phyloP scores from a whole-genome alignment of 2,113 vertebrate species.

The Cheirogaleus medius region DNA sequence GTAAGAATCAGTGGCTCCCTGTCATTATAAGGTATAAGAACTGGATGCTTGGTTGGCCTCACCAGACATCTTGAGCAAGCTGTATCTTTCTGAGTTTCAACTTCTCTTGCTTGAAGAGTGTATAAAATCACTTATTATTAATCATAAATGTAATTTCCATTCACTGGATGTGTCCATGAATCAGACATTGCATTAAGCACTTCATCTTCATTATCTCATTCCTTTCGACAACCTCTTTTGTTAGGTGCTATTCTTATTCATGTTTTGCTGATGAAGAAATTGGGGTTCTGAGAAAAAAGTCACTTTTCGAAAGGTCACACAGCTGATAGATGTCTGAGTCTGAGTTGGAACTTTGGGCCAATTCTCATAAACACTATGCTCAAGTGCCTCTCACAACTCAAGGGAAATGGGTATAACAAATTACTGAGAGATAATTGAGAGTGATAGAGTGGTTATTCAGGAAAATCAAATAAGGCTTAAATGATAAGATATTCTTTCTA shows the following conservation, averaged over 20 bases:
- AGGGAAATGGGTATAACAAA: neutral
- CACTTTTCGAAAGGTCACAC: neutral
- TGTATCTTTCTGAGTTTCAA: neutral
- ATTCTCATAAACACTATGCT: neutral
- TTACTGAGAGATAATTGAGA: neutral
- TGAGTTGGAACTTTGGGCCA: neutral
- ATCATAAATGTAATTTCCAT: neutral
- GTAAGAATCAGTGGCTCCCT: neutral
- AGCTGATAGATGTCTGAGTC: neutral
- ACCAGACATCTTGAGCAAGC: neutral
- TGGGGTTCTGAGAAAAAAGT: neutral
- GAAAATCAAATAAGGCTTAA: neutral
- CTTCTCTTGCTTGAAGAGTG: neutral
- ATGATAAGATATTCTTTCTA: neutral
- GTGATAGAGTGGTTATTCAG: neutral
- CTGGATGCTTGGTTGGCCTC: neutral
- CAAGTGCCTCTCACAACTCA: neutral
- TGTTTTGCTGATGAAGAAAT: neutral
- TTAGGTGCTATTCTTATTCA: neutral
- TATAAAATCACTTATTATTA: neutral
- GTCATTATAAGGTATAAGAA: neutral
- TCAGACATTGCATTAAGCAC: neutral
- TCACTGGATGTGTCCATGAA: neutral
- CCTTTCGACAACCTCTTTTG: neutral
- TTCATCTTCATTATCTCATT: neutral